These are phyloP conservation scores for Seira sanloemensis DNA, from an alignment of 2,888 invertebrate species.

Conservation along the genomic window DNA sequence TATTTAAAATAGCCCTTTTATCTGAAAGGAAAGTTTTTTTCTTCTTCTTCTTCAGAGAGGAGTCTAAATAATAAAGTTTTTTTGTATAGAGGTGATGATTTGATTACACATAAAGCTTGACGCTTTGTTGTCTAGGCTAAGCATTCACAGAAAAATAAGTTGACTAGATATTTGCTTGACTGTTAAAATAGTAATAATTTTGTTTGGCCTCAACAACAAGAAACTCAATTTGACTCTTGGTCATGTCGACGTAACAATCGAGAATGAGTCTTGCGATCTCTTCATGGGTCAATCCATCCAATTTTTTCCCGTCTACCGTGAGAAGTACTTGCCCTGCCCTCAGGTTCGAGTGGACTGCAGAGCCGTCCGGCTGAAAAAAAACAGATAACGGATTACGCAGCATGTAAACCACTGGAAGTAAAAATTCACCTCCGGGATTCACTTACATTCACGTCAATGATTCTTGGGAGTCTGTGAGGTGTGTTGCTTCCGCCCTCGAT, in stretches of 20 bases:
- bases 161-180: constrained; percentile 15
- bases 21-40: neutral
- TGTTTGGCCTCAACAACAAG: constrained; percentile 91
- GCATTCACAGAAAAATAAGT: neutral
- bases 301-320: constrained; percentile 88
- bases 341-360: constrained; percentile 93
- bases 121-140: neutral
- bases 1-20: constrained; percentile 15
- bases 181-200: constrained; percentile 46
- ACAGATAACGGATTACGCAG: constrained; percentile 32
- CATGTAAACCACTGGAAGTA: no score
- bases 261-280: constrained; percentile 93
- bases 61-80: neutral
- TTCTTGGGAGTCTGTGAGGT: constrained; percentile 93
- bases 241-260: constrained; percentile 94
- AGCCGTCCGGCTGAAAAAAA: constrained; percentile 89
- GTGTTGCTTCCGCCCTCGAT: constrained; percentile 98
- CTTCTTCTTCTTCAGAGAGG: no score
- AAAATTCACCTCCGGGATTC: neutral
- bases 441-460: constrained; percentile 96
- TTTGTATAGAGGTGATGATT: neutral
- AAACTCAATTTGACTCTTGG: constrained; percentile 93
- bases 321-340: constrained; percentile 96
- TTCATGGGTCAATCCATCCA: constrained; percentile 87
- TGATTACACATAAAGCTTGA: constrained; percentile 7